These are phyloP conservation scores for Pelvicachromis taeniatus DNA, from an alignment of 2,113 vertebrate species.

Conservation along the genomic window DNA sequence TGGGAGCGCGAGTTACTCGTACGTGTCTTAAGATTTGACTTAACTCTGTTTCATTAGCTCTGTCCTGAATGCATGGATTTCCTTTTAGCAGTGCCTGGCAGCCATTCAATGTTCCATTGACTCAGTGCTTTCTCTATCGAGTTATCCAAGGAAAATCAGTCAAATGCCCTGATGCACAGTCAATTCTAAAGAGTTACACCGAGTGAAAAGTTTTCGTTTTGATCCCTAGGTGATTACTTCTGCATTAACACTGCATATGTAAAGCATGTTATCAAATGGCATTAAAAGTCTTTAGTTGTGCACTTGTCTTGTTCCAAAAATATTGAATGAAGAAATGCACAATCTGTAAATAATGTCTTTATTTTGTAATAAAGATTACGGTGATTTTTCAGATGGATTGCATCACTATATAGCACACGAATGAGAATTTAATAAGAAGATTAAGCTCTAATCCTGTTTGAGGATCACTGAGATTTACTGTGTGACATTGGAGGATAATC, in stretches of 20 bases:
- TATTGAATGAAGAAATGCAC: neutral
- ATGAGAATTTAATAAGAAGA: conserved; percentile 43
- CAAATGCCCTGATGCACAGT: conserved; percentile 21
- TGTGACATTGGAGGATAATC: conserved; percentile 26
- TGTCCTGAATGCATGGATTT: conserved; percentile 59
- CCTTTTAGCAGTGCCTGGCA: conserved; percentile 39
- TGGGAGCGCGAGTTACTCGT: conserved; percentile 32
- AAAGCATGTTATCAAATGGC: neutral
- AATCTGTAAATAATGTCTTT: neutral
- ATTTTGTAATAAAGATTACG: neutral
- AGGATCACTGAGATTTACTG: neutral
- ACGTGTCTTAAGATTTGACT: conserved; percentile 36
- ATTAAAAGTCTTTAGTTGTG: neutral
- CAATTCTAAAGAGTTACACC: conserved; percentile 18
- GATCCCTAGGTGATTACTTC: neutral
- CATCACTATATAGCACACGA: neutral
- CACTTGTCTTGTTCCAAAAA: neutral
- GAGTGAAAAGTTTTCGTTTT: conserved; percentile 20
- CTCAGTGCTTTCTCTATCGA: conserved; percentile 41
- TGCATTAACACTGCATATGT: neutral
- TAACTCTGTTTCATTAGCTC: conserved; percentile 58
- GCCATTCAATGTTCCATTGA: conserved; percentile 32
- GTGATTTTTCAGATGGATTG: neutral
- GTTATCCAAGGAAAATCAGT: conserved; percentile 53
- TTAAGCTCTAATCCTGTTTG: conserved; percentile 43